phyloP scores from a whole-genome alignment of 64 coral and sea anemone species.

The Stylophora pistillata region DNA sequence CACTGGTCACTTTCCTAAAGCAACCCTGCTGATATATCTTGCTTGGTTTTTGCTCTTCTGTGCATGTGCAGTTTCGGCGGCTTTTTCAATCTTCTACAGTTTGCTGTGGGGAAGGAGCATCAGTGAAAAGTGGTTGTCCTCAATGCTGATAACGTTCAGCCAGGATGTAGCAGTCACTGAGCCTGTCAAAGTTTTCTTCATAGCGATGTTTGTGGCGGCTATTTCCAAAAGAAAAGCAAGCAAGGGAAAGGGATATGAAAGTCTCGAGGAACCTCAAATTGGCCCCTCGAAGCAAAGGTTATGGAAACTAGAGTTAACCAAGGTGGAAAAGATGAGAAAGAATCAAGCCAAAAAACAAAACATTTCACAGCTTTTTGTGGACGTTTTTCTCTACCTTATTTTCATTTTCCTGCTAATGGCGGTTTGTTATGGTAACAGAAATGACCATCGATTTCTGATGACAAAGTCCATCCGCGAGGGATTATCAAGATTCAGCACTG shows the following conservation, averaged over 20 bases:
- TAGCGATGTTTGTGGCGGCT: slow-evolving; percentile 57
- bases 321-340: slow-evolving; percentile 36
- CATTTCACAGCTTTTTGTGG: slow-evolving; percentile 33
- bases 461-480: slow-evolving; percentile 61
- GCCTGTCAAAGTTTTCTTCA: slow-evolving; percentile 79
- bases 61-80: slow-evolving; percentile 52
- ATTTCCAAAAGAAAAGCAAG: slow-evolving; percentile 34
- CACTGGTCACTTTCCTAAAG: background rate
- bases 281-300: background rate
- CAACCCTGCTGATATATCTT: slow-evolving; percentile 62
- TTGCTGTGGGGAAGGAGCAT: slow-evolving; percentile 77
- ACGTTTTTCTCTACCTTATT: slow-evolving; percentile 51
- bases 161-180: slow-evolving; percentile 79
- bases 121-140: slow-evolving; percentile 85
- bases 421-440: slow-evolving; percentile 72
- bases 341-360: slow-evolving; percentile 10
- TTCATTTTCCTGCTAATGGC: slow-evolving; percentile 52
- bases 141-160: slow-evolving; percentile 80
- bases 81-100: slow-evolving; percentile 76
- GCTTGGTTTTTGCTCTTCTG: slow-evolving; percentile 74
- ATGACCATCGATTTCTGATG: slow-evolving; percentile 63
- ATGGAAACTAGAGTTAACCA: slow-evolving; percentile 1
- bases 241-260: background rate
- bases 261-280: background rate
- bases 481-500: slow-evolving; percentile 30